These are phyloP conservation scores for Manacus vitellinus DNA, from an alignment of 2,113 vertebrate genomes.

Conservation along the genomic window DNA sequence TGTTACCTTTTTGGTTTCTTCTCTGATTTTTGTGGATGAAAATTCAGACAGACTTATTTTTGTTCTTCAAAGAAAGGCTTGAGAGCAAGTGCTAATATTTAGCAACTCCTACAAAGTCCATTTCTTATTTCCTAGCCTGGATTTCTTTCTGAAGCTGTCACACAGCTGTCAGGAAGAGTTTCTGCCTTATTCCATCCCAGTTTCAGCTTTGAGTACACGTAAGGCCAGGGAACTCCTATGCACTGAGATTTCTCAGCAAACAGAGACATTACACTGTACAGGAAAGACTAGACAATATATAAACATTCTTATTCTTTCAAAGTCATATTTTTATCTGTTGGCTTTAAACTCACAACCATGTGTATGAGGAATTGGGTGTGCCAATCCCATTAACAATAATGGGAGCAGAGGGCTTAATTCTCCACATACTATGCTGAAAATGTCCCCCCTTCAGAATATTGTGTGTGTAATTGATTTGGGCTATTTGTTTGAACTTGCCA, in stretches of 20 bases:
- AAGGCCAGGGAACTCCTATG: neutral
- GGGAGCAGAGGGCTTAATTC: slow-evolving; percentile 53
- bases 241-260: neutral
- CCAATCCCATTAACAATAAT: slow-evolving; percentile 33
- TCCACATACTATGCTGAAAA: slow-evolving; percentile 46
- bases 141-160: neutral
- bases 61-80: neutral
- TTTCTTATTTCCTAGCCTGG: neutral
- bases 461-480: slow-evolving; percentile 62
- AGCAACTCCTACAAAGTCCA: neutral
- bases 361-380: slow-evolving; percentile 46
- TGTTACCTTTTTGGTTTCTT: neutral
- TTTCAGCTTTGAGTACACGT: neutral
- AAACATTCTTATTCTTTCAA: slow-evolving; percentile 17
- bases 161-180: neutral
- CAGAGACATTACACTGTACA: neutral
- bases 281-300: slow-evolving; percentile 20
- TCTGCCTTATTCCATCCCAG: neutral
- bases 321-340: slow-evolving; percentile 11
- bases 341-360: slow-evolving; percentile 29
- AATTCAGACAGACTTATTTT: neutral
- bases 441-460: slow-evolving; percentile 60
- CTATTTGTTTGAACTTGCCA: slow-evolving; percentile 77
- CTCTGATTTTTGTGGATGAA: neutral
- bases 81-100: neutral